These are phyloP conservation scores for Cricetomys ansorgei DNA, from an alignment of 2,113 vertebrate genomes.

Conservation along the genomic window DNA sequence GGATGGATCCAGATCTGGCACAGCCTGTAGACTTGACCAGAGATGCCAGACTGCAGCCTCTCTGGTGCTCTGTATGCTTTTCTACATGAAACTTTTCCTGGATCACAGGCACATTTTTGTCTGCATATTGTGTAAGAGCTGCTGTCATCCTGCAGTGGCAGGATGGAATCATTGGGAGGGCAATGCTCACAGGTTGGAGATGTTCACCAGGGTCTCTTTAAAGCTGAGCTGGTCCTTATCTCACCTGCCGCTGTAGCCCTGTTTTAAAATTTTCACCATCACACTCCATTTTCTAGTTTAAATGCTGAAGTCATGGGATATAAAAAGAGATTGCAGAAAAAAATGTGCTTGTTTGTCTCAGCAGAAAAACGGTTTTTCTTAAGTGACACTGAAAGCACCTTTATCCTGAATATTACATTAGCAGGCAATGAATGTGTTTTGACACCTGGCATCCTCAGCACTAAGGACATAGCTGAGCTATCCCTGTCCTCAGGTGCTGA, in stretches of 20 bases:
- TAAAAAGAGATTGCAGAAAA: neutral
- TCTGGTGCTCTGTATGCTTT: too few species aligned
- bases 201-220: neutral
- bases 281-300: neutral
- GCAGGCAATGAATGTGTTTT: neutral
- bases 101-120: neutral
- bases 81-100: neutral
- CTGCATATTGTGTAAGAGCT: neutral
- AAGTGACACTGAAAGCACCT: neutral
- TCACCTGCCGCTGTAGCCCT: neutral
- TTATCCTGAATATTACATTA: neutral
- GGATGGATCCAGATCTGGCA: neutral
- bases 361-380: neutral
- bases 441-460: neutral
- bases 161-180: neutral
- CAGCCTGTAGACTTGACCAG: too few species aligned
- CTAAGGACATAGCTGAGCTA: neutral
- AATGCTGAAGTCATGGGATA: neutral
- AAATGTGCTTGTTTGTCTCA: neutral
- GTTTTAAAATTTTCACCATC: neutral
- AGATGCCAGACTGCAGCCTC: rapidly evolving
- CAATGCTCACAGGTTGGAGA: neutral
- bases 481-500: neutral
- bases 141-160: neutral
- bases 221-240: neutral